Evolutionary conservation across 2,113 vertebrate species (phyloP), one percentile per base, ranked within the genome.

Genomic region (Paramisgurnus dabryanus): DNA sequence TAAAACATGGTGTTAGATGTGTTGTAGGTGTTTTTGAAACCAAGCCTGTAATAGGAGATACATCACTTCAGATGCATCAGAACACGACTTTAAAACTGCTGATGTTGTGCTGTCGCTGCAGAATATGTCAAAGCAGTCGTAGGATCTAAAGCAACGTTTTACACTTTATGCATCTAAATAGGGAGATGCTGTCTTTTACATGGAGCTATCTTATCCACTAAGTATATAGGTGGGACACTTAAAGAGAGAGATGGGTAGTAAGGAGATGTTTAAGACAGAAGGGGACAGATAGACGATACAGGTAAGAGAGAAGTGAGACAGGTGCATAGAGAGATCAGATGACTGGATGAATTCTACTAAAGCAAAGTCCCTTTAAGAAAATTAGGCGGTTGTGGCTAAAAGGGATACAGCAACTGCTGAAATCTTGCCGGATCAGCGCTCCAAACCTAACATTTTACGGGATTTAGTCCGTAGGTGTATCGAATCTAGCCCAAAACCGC

Each of bases 31-130:
- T 8, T 61, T 43, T 45, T 63, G 18, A 63, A 61, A 61, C 57
- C 57, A 40, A 74, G 22, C 57, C 55, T 61, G 72, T 47, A 74
- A 74, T 47, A 74, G 41, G 41, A 61, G 72, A 74, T 40, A 47
- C 41, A 61, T 74, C 55, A 61, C 57, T 61, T 74, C 34, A 60
- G 39, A 57, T 74, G 43, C 72, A 74, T 74, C 57, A 47, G 11
- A 47, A 60, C 58, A 74, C 18, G 40, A 74, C 72, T 74, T 74
- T 47, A 61, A 57, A 74, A 47, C 11, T 61, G 71, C 71, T 74
- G 71, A 74, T 47, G 40, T 40, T 63, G n/a, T 61, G 57, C 72
- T 74, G 57, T 61, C 57, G 11, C 57, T 74, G 72, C 72, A 61
- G 8, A 74, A 74, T 61, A 61, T 74, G 55, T 50, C 45, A 53